These are phyloP conservation scores for Sarotherodon lohbergeri DNA, from an alignment of 2,113 vertebrate genomes.

Conservation along the genomic window DNA sequence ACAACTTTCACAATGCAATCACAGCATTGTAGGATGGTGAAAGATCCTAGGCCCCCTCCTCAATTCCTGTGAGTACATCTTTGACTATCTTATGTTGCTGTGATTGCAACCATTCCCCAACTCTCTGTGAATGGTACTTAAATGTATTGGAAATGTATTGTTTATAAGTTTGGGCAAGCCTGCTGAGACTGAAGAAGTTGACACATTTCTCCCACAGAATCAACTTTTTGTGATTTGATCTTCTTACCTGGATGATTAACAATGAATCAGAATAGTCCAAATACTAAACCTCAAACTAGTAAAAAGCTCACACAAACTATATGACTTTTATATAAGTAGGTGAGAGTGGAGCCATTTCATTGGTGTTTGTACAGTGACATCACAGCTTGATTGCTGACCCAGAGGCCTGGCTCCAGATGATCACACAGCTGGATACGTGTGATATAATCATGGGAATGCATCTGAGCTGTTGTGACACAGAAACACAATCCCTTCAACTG, in stretches of 20 bases:
- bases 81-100: background rate
- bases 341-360: background rate
- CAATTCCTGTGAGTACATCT: background rate
- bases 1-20: background rate
- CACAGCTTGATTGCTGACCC: background rate
- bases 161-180: background rate
- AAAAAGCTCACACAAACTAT: background rate
- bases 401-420: background rate
- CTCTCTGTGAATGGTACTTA: background rate
- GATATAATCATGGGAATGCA: background rate
- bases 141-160: background rate
- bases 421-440: background rate
- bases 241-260: background rate
- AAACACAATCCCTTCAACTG: background rate
- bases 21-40: background rate
- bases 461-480: background rate
- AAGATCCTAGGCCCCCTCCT: background rate
- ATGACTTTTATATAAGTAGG: background rate
- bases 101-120: background rate
- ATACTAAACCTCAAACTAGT: background rate
- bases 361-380: background rate
- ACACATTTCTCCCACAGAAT: background rate
- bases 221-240: background rate
- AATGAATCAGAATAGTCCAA: background rate
- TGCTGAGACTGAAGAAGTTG: background rate